Base-by-base conservation (phyloP, 2,888 invertebrate genomes). In the Lapara coniferarum region DNA sequence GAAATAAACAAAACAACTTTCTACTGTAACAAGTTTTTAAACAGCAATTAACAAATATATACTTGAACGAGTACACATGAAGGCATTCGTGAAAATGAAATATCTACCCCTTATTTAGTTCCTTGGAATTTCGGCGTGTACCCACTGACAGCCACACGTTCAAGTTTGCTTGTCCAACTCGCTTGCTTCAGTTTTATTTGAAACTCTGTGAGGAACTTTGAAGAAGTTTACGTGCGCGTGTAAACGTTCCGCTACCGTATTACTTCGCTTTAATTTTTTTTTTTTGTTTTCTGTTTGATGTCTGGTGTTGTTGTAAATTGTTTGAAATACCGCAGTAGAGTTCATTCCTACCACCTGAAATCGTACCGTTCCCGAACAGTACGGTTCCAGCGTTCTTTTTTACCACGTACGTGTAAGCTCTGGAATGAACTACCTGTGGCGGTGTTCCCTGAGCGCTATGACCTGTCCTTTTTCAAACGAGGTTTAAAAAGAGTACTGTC, bases 171-270 rank as follows among this genome's bases (percentile, higher is more conserved):
- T 63, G 63, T 63, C 63, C 19, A 19, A 49, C 14, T 10, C 49
- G 63, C 63, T 63, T 46, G 46, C 59, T 49, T 63, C 63, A 63
- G 49, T 63, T 63, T 63, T 49, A 46, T 63, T 63, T 63, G 49
- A 63, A 63, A 63, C 63, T 63, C 63, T 63, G 49, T 49, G 49
- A 63, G 49, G 19, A 63, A 63, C 12, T 49, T 63, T 16, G 63
- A 19, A 46, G 49, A 59, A 59, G 44, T 63, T 63, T 63, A 63
- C 46, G 63, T 19, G 16, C 63, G 46, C n/a, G 12, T 49, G 46
- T 46, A 55, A 55, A 55, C 55, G 19, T 63, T 12, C 0, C 12
- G 59, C 25, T 19, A 46, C 19, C 19, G 46, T 59, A 14, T 63
- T 46, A 19, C 19, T 49, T 49, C 46, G 19, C 49, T 46, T 63